Percentiles rank a stretch among this genome's conserved stretches.
Evolutionary conservation across 2,113 vertebrate species (phyloP).

Genomic region (Rhea pennata): DNA sequence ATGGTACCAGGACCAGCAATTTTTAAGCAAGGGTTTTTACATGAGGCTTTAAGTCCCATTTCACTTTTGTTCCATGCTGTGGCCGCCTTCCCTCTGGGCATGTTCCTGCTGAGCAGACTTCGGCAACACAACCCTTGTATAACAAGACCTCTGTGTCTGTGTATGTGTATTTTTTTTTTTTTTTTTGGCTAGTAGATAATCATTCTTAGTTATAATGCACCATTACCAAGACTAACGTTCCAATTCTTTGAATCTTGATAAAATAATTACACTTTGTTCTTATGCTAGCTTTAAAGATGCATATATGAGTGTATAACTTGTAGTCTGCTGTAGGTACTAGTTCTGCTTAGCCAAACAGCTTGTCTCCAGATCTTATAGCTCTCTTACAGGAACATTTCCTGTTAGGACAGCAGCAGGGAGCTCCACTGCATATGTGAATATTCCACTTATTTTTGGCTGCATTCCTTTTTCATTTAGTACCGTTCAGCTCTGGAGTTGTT

Average conservation of each 20-base stretch:
- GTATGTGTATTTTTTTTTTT: too few relatives aligned
- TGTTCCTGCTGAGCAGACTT: neutral
- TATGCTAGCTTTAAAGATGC: neutral
- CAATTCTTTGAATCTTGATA: neutral
- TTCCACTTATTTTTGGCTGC: neutral
- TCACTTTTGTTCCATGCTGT: neutral
- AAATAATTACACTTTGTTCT: neutral
- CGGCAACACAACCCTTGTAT: neutral
- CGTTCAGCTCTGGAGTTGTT: neutral
- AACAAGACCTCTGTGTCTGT: neutral
- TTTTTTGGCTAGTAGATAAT: neutral
- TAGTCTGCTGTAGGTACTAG: neutral
- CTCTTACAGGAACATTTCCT: neutral
- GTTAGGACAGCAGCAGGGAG: neutral
- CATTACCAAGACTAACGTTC: neutral
- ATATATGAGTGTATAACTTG: neutral
- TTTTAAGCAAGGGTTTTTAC: neutral
- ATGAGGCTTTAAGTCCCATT: neutral
- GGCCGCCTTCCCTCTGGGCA: neutral
- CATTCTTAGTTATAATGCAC: neutral
- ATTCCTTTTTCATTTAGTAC: neutral
- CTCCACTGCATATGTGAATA: neutral
- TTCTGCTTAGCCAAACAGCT: neutral
- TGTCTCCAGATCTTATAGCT: neutral
- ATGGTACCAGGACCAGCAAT: neutral